Evolutionary conservation across 1,140 invertebrate genomes (phyloP), one percentile per base, ranked within the genome.

Genomic region (Neuroterus valhalla): DNA sequence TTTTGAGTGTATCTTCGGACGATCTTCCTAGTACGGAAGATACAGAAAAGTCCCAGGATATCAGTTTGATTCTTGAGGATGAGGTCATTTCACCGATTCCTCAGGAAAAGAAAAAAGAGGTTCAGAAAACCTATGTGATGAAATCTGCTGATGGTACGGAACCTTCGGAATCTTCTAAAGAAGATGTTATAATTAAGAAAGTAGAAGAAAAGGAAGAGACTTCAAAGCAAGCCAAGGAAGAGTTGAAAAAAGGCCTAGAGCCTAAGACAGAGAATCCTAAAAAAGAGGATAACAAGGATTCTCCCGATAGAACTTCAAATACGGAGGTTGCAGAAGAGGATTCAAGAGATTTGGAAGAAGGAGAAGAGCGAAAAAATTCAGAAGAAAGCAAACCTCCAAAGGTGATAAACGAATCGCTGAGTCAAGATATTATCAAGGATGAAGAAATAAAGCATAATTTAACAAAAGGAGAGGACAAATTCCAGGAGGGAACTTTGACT

Each of bases 1-100:
- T 78, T 0, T 74, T 76, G n/a, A 85, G 81, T 26, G 71, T 79
- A 68, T 81, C 81, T 44, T 85, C 83, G 12, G 82, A 80, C n/a
- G 83, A 85, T 26, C 38, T 77, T 19, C 76, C 79, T 5, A 84
- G 77, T 66, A 68, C 76, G 0, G 84, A 85, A 38, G 84, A 85
- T 48, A 81, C 77, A 0, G 84, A 85, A 44, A 85, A 85, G 15
- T 85, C 84, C 1, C 83, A 84, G 55, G 84, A 85, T n/a, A 85
- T 85, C 38, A 84, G 83, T 70, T 72, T 84, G 38, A 85, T 85
- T 46, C 76, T 85, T 23, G 84, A 85, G 62, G 84, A 85, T 10
- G 83, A 85, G 3, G 83, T 84, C 44, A 82, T 82, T 66, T 76
- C 31, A 8, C 79, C 78, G 15, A 81, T 72, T 44, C 15, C 8